Percentiles rank a stretch among this genome's conserved stretches.
These are phyloP conservation scores for Platalea minor DNA, from an alignment of 2,797 vertebrate genomes.

Conservation along the genomic window DNA sequence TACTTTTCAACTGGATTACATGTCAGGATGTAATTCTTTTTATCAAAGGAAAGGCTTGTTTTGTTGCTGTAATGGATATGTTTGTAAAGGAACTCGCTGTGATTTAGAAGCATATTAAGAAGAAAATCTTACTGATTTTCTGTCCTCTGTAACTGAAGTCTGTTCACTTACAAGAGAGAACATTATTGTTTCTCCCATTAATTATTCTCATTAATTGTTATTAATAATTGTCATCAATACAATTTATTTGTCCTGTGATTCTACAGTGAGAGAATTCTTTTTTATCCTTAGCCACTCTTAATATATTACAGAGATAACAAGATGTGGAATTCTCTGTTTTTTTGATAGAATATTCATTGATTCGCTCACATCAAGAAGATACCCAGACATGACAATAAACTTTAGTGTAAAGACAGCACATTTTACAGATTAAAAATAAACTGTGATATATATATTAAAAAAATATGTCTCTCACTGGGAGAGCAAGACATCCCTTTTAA, in stretches of 20 bases:
- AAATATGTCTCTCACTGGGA: not conserved
- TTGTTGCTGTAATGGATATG: not conserved
- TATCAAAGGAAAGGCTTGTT: not conserved
- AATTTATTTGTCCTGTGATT: not conserved
- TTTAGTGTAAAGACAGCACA: not conserved
- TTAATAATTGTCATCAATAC: not conserved
- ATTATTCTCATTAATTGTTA: not conserved
- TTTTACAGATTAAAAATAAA: not conserved
- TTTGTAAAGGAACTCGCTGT: not conserved
- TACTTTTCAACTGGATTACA: not conserved
- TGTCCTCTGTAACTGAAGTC: not conserved
- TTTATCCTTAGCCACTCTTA: not conserved
- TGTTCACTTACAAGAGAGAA: not conserved
- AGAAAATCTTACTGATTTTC: not conserved
- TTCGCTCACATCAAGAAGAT: not conserved
- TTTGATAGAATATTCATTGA: not conserved
- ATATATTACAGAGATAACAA: not conserved
- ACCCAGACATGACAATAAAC: not conserved
- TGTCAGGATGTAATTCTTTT: not conserved
- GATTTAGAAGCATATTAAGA: conserved; percentile 2
- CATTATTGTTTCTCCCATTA: not conserved
- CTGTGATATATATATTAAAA: not conserved
- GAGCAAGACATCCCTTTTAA: not conserved
- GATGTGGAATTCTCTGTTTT: not conserved
- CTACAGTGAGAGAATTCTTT: not conserved